Base-by-base conservation (phyloP, 2,113 vertebrate genomes). In the Dicrurus megarhynchus region DNA sequence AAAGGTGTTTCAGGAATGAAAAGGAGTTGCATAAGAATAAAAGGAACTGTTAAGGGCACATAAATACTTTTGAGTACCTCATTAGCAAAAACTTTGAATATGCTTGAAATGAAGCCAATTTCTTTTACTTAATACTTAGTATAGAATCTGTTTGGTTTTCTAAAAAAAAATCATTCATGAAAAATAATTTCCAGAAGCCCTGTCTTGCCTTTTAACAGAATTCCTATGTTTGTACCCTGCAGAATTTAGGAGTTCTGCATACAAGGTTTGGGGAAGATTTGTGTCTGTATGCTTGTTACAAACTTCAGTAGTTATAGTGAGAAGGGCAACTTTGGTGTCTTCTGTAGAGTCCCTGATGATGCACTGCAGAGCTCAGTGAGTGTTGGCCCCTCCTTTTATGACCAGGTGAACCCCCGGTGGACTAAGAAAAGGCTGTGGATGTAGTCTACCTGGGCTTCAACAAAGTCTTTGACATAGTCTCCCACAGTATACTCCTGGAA, bases 401-500 rank as follows among this genome's bases (percentile, higher is more conserved):
- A 33, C 4, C 22, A n/a, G 28, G 33, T 69, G 39, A 39, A 12
- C 9, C 1, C 22, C 33, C 53, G 23, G 6, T 77, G 18, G 15
- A 33, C 21, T 15, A 1, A 1, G 46, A 2, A 5, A 15, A 60
- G 18, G 28, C n/a, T 53, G 22, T 33, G 9, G 9, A 33, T 9
- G 5, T 60, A 5, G 12, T n/a, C 28, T 28, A 6, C 2, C 3
- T 33, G 12, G 28, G 60, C 2, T 46, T 60, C 64, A 46, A 8
- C 33, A 33, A 33, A 16, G 33, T 2, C 28, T 78, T 78, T 69
- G 39, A 16, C 23, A 28, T 39, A 0, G 3, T 39, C 8, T 69
- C 12, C 16, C 39, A 24, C 6, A 33, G 10, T 8, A 46, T 0
- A 9, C 13, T 53, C 23, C 39, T 87, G 33, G 47, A 69, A 70